These are phyloP conservation scores for Poicephalus meyeri DNA, from an alignment of 2,113 vertebrate species.

Conservation along the genomic window DNA sequence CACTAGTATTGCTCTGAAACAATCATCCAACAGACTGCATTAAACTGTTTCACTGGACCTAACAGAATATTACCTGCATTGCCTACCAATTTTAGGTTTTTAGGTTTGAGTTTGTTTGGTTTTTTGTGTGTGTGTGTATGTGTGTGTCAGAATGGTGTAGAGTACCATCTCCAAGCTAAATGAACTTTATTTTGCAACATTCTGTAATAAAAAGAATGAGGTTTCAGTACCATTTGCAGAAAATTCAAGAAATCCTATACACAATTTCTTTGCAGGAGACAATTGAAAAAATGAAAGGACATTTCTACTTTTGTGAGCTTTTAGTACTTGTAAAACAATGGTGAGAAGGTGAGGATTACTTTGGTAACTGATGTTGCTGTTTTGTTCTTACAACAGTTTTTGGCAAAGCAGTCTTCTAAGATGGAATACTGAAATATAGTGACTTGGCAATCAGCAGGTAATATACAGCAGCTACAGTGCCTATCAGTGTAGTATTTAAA, in stretches of 20 bases:
- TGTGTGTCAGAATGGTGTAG: background rate
- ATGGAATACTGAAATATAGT: background rate
- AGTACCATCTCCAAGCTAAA: background rate
- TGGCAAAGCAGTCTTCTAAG: background rate
- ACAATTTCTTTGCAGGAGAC: background rate
- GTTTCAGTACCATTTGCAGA: background rate
- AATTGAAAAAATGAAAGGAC: background rate
- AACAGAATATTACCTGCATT: background rate
- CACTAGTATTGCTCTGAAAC: background rate
- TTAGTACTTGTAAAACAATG: background rate
- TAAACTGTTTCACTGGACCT: background rate
- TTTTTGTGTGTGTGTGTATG: background rate
- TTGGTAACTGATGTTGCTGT: background rate
- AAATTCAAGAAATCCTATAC: background rate
- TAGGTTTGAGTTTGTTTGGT: background rate
- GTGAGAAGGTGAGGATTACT: background rate
- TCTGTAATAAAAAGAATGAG: background rate
- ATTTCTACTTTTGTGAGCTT: background rate
- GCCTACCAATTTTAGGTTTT: background rate
- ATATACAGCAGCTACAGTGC: background rate
- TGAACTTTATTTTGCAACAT: background rate
- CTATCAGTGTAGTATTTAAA: background rate
- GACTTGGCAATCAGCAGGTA: background rate
- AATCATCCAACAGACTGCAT: background rate
- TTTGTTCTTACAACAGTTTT: background rate